Base-by-base conservation (phyloP, 2,888 invertebrate genomes). In the Oxytorus armatus region DNA sequence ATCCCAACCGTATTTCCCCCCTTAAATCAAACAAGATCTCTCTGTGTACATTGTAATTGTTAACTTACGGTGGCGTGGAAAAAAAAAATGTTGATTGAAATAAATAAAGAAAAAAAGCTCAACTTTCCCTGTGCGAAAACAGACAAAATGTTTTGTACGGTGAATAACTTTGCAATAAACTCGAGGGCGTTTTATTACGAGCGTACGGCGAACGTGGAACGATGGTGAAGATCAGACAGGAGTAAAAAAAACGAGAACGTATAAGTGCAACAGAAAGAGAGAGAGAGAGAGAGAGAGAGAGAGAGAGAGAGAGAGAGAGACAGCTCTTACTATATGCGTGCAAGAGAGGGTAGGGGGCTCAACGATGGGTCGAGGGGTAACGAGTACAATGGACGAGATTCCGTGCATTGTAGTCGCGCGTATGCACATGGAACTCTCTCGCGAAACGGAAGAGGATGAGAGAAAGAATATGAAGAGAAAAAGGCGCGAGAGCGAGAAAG, bases 311-410 rank as follows among this genome's bases (percentile, higher is more conserved):
- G 66, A 29, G 39, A 5, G n/a, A n/a, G n/a, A n/a, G n/a, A n/a
- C n/a, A n/a, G n/a, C n/a, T n/a, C n/a, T n/a, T n/a, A n/a, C n/a
- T n/a, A n/a, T n/a, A 39, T 23, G 7, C 14, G 29, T 44, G 25
- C n/a, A n/a, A 39, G 10, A 23, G 39, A 68, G 39, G 69, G 74
- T 57, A 65, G 69, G 80, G 74, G 70, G 65, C 51, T 72, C 42
- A 66, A 78, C 74, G 74, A 81, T 77, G 78, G 47, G 75, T 73
- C 75, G 81, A 75, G 78, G 78, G 79, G 81, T 77, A 77, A 77
- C 77, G 80, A 80, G 68, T 68, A 80, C 80, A 80, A 80, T 80
- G 80, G 68, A 77, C 79, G 76, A 79, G 77, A 77, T 80, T 70
- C 82, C 80, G 68, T 74, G 74, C 69, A 75, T 80, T 73, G 77